Percentiles rank a stretch among this genome's conserved stretches.
These are phyloP conservation scores for Mechanitis mazaeus DNA, from an alignment of 2,888 invertebrate genomes.

Conservation along the genomic window DNA sequence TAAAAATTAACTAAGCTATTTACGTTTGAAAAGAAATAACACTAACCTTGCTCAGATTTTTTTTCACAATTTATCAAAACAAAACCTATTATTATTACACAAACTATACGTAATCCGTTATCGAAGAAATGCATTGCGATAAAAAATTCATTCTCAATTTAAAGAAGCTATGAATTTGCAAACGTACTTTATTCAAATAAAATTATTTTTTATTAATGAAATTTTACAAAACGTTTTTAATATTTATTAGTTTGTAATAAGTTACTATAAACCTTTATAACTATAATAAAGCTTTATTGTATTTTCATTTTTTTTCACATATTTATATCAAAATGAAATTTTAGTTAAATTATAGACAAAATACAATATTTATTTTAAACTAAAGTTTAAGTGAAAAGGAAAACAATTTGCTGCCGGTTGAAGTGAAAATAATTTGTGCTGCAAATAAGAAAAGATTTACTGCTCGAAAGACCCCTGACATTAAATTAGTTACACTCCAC, in stretches of 20 bases:
- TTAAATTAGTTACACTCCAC: background rate
- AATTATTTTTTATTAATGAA: background rate
- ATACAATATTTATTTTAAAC: background rate
- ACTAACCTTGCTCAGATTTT: background rate
- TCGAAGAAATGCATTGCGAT: slow-evolving; percentile 41
- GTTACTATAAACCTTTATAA: too few relatives aligned
- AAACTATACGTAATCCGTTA: slow-evolving; percentile 21
- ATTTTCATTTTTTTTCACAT: background rate
- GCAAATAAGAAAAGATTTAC: background rate
- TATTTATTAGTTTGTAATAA: too few relatives aligned
- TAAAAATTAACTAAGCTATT: too few relatives aligned
- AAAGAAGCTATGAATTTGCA: background rate
- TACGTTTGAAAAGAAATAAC: too few relatives aligned
- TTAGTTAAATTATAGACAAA: too few relatives aligned
- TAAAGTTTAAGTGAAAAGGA: background rate
- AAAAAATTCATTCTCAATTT: slow-evolving; percentile 39
- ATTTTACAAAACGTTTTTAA: too few relatives aligned
- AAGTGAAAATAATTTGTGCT: slow-evolving; percentile 1
- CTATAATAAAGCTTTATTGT: too few relatives aligned
- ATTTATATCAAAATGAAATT: background rate
- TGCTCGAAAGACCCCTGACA: background rate
- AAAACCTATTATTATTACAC: slow-evolving; percentile 7
- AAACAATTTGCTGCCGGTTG: background rate
- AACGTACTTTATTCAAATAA: background rate
- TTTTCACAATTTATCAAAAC: slow-evolving; percentile 6